A percentile compares a stretch with the other conserved stretches of the same genome.
Evolutionary conservation across 2,888 invertebrate species (phyloP).

Genomic region (Acanthopleura granulata): DNA sequence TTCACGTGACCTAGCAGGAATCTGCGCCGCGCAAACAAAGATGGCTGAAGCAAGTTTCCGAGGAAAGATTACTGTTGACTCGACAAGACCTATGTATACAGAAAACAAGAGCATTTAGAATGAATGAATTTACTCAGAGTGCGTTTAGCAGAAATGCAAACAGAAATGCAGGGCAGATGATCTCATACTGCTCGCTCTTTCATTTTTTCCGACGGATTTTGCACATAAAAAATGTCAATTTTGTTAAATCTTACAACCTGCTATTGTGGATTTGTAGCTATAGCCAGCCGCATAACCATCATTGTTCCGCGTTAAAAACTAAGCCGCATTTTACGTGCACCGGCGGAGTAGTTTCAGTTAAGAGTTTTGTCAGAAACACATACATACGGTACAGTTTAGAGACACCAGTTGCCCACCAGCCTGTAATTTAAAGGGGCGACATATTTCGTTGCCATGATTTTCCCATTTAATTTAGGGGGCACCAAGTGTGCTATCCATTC

Average conservation of each 20-base stretch:
- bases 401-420: too few species aligned
- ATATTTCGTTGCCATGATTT: too few species aligned
- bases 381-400: too few species aligned
- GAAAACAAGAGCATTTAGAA: background rate
- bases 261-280: background rate
- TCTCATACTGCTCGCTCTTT: slow-evolving; percentile 2
- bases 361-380: too few species aligned
- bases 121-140: slow-evolving; percentile 13
- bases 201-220: background rate
- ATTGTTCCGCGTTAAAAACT: too few species aligned
- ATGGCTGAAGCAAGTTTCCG: background rate
- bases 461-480: too few species aligned
- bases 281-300: too few species aligned
- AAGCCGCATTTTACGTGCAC: too few species aligned
- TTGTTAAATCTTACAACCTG: slow-evolving; percentile 14
- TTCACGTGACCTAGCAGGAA: background rate
- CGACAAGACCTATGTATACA: background rate
- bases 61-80: slow-evolving; percentile 2
- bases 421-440: too few species aligned
- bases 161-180: background rate
- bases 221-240: background rate
- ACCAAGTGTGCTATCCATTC: too few species aligned
- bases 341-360: too few species aligned
- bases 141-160: slow-evolving; percentile 20
- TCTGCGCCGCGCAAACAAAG: background rate